Evolutionary conservation across 2,888 invertebrate genomes (phyloP).

Genomic region (Cheilosia vernalis): DNA sequence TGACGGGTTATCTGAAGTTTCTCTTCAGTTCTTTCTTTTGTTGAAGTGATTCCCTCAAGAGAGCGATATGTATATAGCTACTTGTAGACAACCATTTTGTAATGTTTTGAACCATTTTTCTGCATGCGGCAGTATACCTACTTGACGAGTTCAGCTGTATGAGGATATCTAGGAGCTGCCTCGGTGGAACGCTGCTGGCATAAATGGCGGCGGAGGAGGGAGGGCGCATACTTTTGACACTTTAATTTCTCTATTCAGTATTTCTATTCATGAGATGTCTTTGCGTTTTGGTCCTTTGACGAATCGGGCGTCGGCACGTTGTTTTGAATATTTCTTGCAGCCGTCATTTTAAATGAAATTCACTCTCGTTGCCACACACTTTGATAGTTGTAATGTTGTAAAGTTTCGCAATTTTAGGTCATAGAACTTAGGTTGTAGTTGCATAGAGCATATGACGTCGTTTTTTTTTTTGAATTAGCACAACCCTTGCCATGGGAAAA

Average conservation of each 20-base stretch:
- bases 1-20: slow-evolving; percentile 17
- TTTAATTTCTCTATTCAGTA: not conserved
- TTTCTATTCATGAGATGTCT: not conserved
- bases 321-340: not conserved
- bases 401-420: too few relatives aligned
- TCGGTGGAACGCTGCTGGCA: not conserved
- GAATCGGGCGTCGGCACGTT: not conserved
- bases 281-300: not conserved
- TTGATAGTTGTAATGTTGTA: not conserved
- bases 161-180: not conserved
- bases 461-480: too few relatives aligned
- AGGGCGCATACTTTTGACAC: not conserved
- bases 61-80: not conserved
- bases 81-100: slow-evolving; percentile 2
- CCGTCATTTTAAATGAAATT: not conserved
- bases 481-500: too few relatives aligned
- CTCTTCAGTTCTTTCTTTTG: not conserved
- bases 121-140: not conserved
- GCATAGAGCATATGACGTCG: too few relatives aligned
- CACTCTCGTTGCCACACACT: not conserved
- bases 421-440: too few relatives aligned
- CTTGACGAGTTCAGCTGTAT: not conserved
- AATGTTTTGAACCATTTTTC: not conserved
- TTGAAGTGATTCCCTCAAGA: not conserved
- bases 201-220: not conserved